Evolutionary conservation across 2,113 vertebrate species (phyloP).

Genomic region (Parus major): DNA sequence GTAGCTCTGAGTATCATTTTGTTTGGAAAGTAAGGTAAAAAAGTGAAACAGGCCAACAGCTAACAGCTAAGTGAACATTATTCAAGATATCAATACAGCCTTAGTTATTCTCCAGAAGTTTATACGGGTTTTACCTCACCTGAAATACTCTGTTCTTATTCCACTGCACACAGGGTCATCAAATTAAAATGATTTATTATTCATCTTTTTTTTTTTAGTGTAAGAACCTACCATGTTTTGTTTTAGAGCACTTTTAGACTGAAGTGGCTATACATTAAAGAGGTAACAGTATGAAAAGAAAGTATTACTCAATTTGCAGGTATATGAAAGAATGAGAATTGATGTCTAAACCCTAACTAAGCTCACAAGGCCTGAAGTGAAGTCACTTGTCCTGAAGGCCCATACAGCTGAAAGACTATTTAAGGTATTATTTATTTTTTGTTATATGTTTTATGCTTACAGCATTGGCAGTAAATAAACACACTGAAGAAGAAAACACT

Average conservation of each 20-base stretch:
- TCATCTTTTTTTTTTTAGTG: not conserved
- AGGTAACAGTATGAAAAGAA: conserved; percentile 16
- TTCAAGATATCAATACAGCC: not conserved
- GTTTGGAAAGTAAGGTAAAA: not conserved
- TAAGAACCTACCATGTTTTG: not conserved
- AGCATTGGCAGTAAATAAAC: conserved; percentile 76
- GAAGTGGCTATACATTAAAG: not conserved
- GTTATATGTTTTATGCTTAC: conserved; percentile 71
- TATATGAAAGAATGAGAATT: conserved; percentile 37
- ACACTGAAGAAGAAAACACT: conserved; percentile 69
- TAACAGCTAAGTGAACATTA: rapidly evolving
- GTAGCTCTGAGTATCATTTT: not conserved
- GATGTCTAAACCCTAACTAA: conserved; percentile 15
- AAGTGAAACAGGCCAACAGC: not conserved
- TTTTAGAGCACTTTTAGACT: not conserved
- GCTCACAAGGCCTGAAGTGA: conserved; percentile 23
- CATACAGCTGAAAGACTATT: conserved; percentile 46
- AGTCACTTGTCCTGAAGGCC: conserved; percentile 41
- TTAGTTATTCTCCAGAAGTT: not conserved
- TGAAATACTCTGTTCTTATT: not conserved
- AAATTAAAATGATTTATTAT: not conserved
- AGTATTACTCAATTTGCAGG: conserved; percentile 14
- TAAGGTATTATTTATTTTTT: conserved; percentile 74
- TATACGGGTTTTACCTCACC: not conserved
- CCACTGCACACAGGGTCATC: not conserved